A percentile compares a stretch with the other conserved stretches of the same genome.
phyloP scores from a whole-genome alignment of 2,888 invertebrate genomes.

The Halictus ligatus region DNA sequence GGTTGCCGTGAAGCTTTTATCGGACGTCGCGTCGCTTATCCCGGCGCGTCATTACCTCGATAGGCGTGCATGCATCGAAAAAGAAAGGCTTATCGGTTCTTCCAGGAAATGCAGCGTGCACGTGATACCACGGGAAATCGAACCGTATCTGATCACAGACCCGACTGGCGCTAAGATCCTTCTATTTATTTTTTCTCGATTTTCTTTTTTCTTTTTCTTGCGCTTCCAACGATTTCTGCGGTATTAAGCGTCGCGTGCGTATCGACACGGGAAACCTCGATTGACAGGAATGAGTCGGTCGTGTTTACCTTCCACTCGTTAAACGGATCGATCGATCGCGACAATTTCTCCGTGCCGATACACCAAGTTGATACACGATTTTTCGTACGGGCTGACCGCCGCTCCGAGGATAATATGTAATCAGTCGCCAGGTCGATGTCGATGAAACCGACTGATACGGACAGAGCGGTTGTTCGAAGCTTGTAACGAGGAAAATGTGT shows the following conservation, averaged over 20 bases:
- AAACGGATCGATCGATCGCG: slow-evolving; percentile 13
- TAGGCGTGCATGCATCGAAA: slow-evolving; percentile 48
- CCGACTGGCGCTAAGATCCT: slow-evolving; percentile 35
- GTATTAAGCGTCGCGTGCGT: slow-evolving; percentile 23
- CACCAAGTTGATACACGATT: slow-evolving; percentile 12
- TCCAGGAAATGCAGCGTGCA: slow-evolving; percentile 61
- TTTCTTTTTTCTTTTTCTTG: background rate
- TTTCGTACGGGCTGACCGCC: background rate
- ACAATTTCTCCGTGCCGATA: slow-evolving; percentile 16
- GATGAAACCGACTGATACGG: slow-evolving; percentile 9
- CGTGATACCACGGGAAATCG: slow-evolving; percentile 50
- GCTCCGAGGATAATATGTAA: slow-evolving; percentile 13
- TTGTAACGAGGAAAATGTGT: slow-evolving; percentile 6
- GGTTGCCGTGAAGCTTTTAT: slow-evolving; percentile 58
- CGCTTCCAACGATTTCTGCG: background rate
- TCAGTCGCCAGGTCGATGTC: slow-evolving; percentile 22
- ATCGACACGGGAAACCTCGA: slow-evolving; percentile 23
- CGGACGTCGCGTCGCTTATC: slow-evolving; percentile 59
- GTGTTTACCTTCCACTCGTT: slow-evolving; percentile 47
- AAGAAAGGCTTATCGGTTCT: slow-evolving; percentile 60
- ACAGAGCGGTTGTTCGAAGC: background rate
- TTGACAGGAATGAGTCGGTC: slow-evolving; percentile 14
- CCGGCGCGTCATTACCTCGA: slow-evolving; percentile 61
- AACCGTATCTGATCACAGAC: slow-evolving; percentile 48
- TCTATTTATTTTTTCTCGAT: background rate